Evolutionary conservation across 2,113 vertebrate genomes (phyloP).

Genomic region (Boulengeromyrus knoepffleri): DNA sequence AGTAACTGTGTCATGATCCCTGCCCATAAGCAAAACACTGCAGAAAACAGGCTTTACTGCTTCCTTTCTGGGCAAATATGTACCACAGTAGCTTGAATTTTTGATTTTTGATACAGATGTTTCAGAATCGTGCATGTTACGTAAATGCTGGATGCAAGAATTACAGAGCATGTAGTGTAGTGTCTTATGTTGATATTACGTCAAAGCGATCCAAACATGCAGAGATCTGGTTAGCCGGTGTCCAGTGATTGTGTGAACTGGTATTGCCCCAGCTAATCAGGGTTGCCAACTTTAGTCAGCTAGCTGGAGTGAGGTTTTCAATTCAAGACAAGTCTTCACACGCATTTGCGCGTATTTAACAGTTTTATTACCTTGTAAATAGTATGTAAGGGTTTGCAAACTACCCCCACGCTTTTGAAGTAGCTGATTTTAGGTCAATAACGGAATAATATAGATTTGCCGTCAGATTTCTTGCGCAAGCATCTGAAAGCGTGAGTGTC

Average conservation of each 20-base stretch:
- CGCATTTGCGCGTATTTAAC: neutral
- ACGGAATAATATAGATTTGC: neutral
- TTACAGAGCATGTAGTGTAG: neutral
- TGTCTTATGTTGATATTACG: neutral
- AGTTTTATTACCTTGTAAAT: neutral
- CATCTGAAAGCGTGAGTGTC: neutral
- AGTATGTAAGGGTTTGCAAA: neutral
- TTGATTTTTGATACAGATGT: neutral
- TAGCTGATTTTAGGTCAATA: neutral
- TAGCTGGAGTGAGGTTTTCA: neutral
- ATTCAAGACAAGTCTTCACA: neutral
- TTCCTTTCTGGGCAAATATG: neutral
- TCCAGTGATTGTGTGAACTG: neutral
- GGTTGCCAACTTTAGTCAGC: neutral
- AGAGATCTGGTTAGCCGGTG: neutral
- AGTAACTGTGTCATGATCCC: neutral
- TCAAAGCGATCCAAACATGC: neutral
- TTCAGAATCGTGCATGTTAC: neutral
- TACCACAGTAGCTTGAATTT: neutral
- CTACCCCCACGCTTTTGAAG: neutral
- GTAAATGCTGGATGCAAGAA: neutral
- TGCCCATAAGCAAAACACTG: neutral
- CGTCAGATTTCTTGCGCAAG: neutral
- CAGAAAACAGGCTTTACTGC: neutral
- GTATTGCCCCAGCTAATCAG: neutral